These are phyloP conservation scores for Lampris incognitus DNA, from an alignment of 2,113 vertebrate species.

Conservation along the genomic window DNA sequence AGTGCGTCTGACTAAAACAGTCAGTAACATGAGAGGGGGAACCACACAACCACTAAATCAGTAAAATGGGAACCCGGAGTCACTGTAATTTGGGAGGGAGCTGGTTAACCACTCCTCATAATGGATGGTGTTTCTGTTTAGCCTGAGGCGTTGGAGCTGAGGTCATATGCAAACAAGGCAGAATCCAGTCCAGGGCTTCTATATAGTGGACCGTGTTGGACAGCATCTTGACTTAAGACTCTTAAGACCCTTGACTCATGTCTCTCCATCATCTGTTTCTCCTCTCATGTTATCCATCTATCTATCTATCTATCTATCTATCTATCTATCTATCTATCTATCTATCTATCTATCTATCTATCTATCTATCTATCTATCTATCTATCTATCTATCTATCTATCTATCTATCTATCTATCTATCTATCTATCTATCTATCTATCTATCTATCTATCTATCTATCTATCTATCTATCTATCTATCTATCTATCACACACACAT, in stretches of 20 bases:
- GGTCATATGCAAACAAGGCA: constrained; percentile 81
- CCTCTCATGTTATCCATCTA: not conserved
- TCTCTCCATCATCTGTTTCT: not conserved
- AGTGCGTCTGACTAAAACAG: constrained; percentile 74
- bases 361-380: not conserved
- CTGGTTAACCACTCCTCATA: constrained; percentile 80
- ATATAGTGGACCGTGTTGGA: constrained; percentile 39
- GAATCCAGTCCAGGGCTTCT: constrained; percentile 53
- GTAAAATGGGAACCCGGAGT: constrained; percentile 79
- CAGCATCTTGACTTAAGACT: not conserved
- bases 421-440: not conserved
- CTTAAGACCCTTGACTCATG: not conserved
- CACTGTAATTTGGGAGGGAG: constrained; percentile 80
- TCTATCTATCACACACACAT: not conserved
- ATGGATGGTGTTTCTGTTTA: constrained; percentile 83
- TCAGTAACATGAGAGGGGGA: constrained; percentile 78
- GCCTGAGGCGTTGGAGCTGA: constrained; percentile 79
- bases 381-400: not conserved
- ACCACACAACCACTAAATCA: constrained; percentile 80
- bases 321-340: not conserved
- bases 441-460: not conserved
- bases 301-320: not conserved
- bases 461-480: not conserved
- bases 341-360: not conserved
- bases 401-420: not conserved